phyloP scores from a whole-genome alignment of 2,888 invertebrate genomes.

The Palloptera scutellata region DNA sequence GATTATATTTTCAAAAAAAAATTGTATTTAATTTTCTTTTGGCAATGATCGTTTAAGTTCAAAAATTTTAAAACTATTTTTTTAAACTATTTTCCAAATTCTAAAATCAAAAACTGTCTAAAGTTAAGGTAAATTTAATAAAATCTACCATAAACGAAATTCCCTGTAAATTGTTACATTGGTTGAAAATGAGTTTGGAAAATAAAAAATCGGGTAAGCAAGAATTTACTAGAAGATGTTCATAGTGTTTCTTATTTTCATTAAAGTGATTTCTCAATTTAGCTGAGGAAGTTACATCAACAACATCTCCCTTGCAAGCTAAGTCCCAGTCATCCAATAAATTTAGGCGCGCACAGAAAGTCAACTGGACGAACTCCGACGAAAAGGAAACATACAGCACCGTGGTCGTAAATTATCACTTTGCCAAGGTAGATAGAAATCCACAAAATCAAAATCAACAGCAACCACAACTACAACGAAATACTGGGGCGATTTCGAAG shows the following conservation, averaged over 20 bases:
- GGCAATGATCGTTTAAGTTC: not conserved
- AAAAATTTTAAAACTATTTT: conserved; percentile 8
- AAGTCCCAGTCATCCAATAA: not conserved
- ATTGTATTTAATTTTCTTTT: not conserved
- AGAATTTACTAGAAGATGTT: not conserved
- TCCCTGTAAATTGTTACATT: not conserved
- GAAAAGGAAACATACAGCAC: conserved; percentile 35
- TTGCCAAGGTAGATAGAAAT: conserved; percentile 15
- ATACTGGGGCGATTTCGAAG: conserved; percentile 19
- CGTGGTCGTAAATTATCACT: conserved; percentile 31
- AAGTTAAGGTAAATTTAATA: not conserved
- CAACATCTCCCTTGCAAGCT: not conserved
- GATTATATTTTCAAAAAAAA: not conserved
- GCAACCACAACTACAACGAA: not conserved
- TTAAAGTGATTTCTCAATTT: not conserved
- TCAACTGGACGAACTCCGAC: conserved; percentile 26
- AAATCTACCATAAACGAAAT: not conserved
- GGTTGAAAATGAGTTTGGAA: conserved; percentile 21
- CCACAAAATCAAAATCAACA: not conserved
- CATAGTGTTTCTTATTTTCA: not conserved
- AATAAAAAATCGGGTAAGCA: conserved; percentile 23
- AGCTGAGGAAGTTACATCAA: not conserved
- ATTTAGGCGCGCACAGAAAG: conserved; percentile 8
- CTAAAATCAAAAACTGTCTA: not conserved
- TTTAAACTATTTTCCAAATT: conserved; percentile 15